phyloP scores from a whole-genome alignment of 2,888 invertebrate species.

The Dilophus febrilis region DNA sequence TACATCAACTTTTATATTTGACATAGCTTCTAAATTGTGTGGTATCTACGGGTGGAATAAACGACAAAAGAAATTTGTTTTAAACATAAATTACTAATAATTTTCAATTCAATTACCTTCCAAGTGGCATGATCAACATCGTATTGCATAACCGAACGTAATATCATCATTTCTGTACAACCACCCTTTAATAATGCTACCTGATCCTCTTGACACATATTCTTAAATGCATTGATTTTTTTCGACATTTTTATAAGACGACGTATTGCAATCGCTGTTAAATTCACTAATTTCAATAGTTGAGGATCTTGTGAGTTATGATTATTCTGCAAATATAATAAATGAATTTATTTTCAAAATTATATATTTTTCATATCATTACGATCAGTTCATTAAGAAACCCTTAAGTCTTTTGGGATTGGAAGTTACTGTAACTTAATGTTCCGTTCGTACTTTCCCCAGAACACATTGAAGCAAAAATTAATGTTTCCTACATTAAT shows the following conservation, averaged over 20 bases:
- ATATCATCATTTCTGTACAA: conserved; percentile 90
- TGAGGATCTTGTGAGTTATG: conserved; percentile 42
- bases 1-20: conserved; percentile 72
- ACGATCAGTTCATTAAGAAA: too few relatives aligned
- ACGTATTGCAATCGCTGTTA: conserved; percentile 82
- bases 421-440: too few relatives aligned
- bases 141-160: conserved; percentile 83
- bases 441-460: too few relatives aligned
- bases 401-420: too few relatives aligned
- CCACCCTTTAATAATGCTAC: conserved; percentile 56
- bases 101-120: conserved; percentile 57
- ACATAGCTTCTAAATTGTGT: conserved; percentile 55
- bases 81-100: too few relatives aligned
- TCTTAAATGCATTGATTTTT: conserved; percentile 75
- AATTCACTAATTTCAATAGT: conserved; percentile 68
- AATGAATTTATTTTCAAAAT: too few relatives aligned
- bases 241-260: conserved; percentile 72
- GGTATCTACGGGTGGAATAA: conserved; percentile 44
- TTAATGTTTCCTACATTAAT: too few relatives aligned
- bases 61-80: too few relatives aligned
- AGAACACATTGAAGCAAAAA: too few relatives aligned
- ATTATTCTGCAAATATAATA: conserved; percentile 18
- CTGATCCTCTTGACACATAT: conserved; percentile 90
- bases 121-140: conserved; percentile 78
- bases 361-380: too few relatives aligned